phyloP scores from a whole-genome alignment of 2,888 invertebrate genomes.

The Lissocephala sabroskyi region DNA sequence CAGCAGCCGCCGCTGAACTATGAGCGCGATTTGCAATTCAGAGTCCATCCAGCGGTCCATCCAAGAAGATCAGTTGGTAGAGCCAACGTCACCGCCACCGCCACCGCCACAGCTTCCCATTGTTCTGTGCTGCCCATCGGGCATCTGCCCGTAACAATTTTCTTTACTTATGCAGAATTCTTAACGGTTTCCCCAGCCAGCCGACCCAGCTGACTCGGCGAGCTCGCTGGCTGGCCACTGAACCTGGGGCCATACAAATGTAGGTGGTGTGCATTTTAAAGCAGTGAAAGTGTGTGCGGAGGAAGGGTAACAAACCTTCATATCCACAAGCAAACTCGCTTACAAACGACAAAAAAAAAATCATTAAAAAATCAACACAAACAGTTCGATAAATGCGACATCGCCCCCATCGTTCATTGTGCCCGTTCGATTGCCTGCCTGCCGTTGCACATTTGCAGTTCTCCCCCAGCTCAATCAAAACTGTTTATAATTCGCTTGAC shows the following conservation, averaged over 20 bases:
- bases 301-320: not conserved
- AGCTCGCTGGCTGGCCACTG: constrained; percentile 34
- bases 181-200: constrained; percentile 32
- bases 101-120: constrained; percentile 30
- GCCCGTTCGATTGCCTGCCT: constrained; percentile 16
- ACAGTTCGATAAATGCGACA: constrained; percentile 5
- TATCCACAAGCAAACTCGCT: not conserved
- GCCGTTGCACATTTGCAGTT: too few relatives aligned
- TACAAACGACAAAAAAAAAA: not conserved
- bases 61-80: constrained; percentile 44
- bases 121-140: constrained; percentile 13
- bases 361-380: constrained; percentile 2
- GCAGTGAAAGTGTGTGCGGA: constrained; percentile 52
- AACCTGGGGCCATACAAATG: constrained; percentile 45
- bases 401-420: constrained; percentile 26
- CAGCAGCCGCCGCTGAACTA: constrained; percentile 40
- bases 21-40: constrained; percentile 55
- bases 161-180: constrained; percentile 53
- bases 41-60: constrained; percentile 40
- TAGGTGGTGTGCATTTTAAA: constrained; percentile 60
- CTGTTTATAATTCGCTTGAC: constrained; percentile 5
- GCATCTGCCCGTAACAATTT: constrained; percentile 54
- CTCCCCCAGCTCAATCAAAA: not conserved
- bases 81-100: constrained; percentile 5
- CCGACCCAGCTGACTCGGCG: too few relatives aligned